phyloP scores from a whole-genome alignment of 2,797 vertebrate genomes.

The Fringilla coelebs region DNA sequence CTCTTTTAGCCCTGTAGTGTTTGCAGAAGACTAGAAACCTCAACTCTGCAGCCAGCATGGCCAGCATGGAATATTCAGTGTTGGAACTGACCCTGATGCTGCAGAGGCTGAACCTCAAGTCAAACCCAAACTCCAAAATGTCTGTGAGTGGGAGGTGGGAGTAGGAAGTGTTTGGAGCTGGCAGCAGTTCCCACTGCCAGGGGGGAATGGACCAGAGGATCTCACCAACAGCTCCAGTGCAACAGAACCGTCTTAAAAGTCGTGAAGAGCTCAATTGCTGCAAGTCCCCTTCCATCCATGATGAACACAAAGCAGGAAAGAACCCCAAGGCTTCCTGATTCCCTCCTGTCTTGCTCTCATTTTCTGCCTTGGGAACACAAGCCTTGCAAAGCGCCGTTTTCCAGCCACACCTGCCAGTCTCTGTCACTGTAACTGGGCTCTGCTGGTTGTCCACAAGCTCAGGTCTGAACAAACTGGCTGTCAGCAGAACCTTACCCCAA shows the following conservation, averaged over 20 bases:
- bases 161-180: background rate
- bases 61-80: background rate
- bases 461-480: background rate
- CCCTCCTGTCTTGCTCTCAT: background rate
- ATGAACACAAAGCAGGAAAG: rapidly evolving
- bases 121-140: background rate
- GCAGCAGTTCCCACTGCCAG: background rate
- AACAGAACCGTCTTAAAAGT: background rate
- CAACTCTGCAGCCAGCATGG: background rate
- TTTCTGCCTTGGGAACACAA: background rate
- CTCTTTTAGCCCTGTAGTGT: background rate
- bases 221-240: background rate
- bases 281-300: background rate
- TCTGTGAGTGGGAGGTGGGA: rapidly evolving
- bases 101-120: background rate
- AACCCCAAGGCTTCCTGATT: background rate
- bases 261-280: background rate
- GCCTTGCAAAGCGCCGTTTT: background rate
- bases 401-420: background rate
- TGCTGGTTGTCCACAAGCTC: background rate
- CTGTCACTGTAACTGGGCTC: background rate
- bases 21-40: background rate
- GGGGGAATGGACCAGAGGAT: background rate
- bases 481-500: background rate
- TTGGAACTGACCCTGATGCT: background rate